Evolutionary conservation across 2,888 invertebrate species (phyloP).

Genomic region (Micoletzkya japonica): DNA sequence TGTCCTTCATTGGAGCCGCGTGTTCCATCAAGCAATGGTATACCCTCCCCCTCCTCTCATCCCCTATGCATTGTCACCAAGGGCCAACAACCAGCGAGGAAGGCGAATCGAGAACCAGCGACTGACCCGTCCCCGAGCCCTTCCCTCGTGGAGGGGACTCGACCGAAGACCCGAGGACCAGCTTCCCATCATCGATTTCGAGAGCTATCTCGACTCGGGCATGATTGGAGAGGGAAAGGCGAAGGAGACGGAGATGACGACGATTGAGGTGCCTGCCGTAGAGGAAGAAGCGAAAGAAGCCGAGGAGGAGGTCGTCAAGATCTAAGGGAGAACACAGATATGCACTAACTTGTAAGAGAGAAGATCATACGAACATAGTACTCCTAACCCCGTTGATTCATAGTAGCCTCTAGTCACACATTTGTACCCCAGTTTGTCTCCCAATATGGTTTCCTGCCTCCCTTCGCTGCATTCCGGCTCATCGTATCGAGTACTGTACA

Average conservation of each 20-base stretch:
- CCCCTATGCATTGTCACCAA: not conserved
- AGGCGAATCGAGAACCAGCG: constrained; percentile 26
- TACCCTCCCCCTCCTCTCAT: not conserved
- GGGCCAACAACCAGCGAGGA: constrained; percentile 13
- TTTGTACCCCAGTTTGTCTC: too few relatives aligned
- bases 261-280: not conserved
- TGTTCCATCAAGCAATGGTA: constrained; percentile 27
- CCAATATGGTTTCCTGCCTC: too few relatives aligned
- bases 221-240: not conserved
- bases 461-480: too few relatives aligned
- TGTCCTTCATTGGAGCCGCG: constrained; percentile 20
- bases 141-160: constrained; percentile 26
- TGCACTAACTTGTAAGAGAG: too few relatives aligned
- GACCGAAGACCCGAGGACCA: constrained; percentile 21
- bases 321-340: too few relatives aligned
- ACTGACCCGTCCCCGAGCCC: constrained; percentile 24
- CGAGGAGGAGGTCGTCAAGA: not conserved
- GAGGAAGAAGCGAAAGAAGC: not conserved
- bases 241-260: not conserved
- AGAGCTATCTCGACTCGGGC: constrained; percentile 22
- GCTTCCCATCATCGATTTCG: constrained; percentile 29
- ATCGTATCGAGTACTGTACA: too few relatives aligned
- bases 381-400: too few relatives aligned
- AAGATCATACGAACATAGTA: too few relatives aligned
- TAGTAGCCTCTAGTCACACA: too few relatives aligned